Evolutionary conservation across 2,888 invertebrate species (phyloP), one percentile per base, ranked within the genome.

Genomic region (Cephus pygmeus): DNA sequence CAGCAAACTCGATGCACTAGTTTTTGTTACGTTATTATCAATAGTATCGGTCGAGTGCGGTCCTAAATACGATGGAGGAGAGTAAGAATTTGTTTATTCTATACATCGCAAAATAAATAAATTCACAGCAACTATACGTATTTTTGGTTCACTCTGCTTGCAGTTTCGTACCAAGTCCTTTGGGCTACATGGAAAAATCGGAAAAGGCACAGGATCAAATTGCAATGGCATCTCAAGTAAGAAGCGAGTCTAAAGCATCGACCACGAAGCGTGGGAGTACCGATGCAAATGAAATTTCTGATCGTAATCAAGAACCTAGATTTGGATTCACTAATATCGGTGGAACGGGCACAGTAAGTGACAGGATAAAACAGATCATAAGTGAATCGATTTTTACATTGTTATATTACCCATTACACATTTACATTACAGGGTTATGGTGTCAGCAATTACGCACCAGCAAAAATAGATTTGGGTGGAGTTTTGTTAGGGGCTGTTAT

Each of bases 391-490:
- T 71, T 33, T 78, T 80, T 76, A 15, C 9, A 56, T 6, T 56
- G 2, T 23, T 23, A 56, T 23, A 56, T 56, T 6, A 9, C 2
- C 23, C 23, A 56, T 56, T 23, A 9, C 6, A 23, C 9, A 56
- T 56, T 56, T 23, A 9, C 9, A 56, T 56, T 56, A 23, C 75
- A 91, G 88, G 87, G 90, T 11, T 91, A 89, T 82, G 92, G 92
- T 86, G 90, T 93, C 15, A 95, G 95, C 0, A 91, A 94, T 23
- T 95, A 96, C 84, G 94, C 94, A 2, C 96, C 96, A 0, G 92
- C 96, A 80, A 97, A 96, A 92, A 94, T 97, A 76, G 97, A 97
- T 87, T 92, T 97, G 0, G 97, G 97, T 11, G 97, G 97, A 0
- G 94, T 97, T 12, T 94, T 97, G 11, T 92, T 97, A 34, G 97